phyloP scores from a whole-genome alignment of 2,888 invertebrate genomes.

The Ceriagrion tenellum region DNA sequence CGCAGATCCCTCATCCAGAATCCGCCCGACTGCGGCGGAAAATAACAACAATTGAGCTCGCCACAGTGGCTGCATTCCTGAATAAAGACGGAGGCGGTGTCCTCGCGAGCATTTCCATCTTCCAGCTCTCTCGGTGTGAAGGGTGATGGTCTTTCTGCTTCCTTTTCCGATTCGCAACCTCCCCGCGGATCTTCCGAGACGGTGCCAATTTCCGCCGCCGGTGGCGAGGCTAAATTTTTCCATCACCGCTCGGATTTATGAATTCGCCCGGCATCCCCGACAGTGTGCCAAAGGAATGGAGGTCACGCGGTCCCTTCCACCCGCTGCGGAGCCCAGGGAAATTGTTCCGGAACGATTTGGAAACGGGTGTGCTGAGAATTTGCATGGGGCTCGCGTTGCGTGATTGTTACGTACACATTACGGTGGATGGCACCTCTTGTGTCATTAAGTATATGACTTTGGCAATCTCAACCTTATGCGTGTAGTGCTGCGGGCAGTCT shows the following conservation, averaged over 20 bases:
- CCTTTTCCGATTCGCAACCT: no score
- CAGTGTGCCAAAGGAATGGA: not conserved
- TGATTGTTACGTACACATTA: not conserved
- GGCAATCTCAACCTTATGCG: no score
- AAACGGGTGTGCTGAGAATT: not conserved
- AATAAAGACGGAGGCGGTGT: not conserved
- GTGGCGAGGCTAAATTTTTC: not conserved
- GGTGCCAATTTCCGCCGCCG: not conserved
- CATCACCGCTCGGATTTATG: not conserved
- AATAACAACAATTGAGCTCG: not conserved
- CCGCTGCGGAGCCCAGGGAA: not conserved
- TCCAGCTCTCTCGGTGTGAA: no score
- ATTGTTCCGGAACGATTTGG: not conserved
- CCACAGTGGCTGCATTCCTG: not conserved
- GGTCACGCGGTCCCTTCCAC: not conserved
- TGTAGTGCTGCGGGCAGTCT: no score
- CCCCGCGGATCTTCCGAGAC: not conserved
- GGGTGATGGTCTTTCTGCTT: no score
- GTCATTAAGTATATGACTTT: no score
- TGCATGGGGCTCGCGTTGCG: not conserved
- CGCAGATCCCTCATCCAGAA: no score
- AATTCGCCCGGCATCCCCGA: not conserved
- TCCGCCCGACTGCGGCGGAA: no score
- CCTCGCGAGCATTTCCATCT: not conserved
- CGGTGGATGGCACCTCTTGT: no score